Base-by-base conservation (phyloP, 2,888 invertebrate genomes). In the Dinocampus coccinellae region DNA sequence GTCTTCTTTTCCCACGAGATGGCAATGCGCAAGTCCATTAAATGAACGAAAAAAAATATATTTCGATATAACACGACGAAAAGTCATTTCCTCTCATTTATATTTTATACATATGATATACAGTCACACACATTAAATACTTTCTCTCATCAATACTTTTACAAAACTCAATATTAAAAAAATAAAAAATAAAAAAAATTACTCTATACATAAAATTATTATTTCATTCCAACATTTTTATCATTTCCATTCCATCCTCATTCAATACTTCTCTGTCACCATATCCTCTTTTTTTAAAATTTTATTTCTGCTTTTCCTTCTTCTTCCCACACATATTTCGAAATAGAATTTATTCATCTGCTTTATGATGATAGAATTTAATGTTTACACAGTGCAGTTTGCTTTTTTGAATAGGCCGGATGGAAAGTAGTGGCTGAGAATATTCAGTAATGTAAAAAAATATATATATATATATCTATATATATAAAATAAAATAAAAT, bases 41-140 rank as follows among this genome's bases (percentile, higher is more conserved):
- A 75, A 76, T 67, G 69, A 67, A 64, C 72, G 69, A 58, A 66
- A 69, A 67, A 73, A 69, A 16, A 47, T 47, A 47, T 73, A 75
- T 75, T 73, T 73, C 72, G 70, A 69, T 73, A 75, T 73, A 69
- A 63, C 75, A 69, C 64, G 57, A 70, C 69, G 73, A 73, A 76
- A 76, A 76, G 73, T 74, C 73, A 75, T 76, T 76, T 76, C 76
- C 76, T 70, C 64, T 71, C 70, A 67, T 72, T 67, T 69, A 70
- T 72, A 65, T 61, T 73, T 24, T 11, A 26, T 11, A 13, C n/a
- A 26, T 1, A 24, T 9, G 11, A 55, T 55, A 55, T 22, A 42
- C 13, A n/a, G 3, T 42, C 2, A 55, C 13, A 26, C 6, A 26
- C 22, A 55, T 22, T n/a, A n/a, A n/a, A n/a, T n/a, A n/a, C n/a